These are phyloP conservation scores for Heterochromis multidens DNA, from an alignment of 2,113 vertebrate species.

Conservation along the genomic window DNA sequence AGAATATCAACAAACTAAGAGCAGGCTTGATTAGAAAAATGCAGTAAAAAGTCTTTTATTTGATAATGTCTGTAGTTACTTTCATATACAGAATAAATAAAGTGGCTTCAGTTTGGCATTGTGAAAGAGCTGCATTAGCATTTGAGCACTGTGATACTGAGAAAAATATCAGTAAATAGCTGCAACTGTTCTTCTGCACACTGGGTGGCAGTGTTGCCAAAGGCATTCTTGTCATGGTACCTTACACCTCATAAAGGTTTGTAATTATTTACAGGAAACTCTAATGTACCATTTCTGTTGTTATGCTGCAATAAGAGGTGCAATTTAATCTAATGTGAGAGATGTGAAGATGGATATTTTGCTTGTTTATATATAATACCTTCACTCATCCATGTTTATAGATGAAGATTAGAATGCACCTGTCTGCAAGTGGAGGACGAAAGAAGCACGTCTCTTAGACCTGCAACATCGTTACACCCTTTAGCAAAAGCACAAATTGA, in stretches of 20 bases:
- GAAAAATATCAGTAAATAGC: background rate
- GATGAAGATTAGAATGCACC: background rate
- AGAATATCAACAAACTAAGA: constrained; percentile 18
- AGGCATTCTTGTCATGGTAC: background rate
- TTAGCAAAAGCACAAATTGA: background rate
- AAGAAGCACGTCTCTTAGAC: background rate
- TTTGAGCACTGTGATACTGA: background rate
- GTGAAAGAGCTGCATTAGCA: background rate
- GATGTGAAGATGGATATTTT: background rate
- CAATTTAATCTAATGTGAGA: background rate
- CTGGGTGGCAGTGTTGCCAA: constrained; percentile 64
- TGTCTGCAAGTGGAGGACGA: background rate
- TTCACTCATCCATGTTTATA: background rate
- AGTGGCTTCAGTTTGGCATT: background rate
- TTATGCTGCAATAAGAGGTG: background rate
- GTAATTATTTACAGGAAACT: constrained; percentile 15
- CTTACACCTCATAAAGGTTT: background rate
- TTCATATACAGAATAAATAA: background rate
- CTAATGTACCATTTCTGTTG: background rate
- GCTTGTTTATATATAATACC: background rate
- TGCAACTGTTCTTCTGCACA: constrained; percentile 18
- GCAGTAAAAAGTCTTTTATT: background rate
- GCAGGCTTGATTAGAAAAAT: background rate
- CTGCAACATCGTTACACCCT: background rate
- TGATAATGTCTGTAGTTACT: background rate